Percentiles rank a stretch among this genome's conserved stretches.
Evolutionary conservation across 2,797 vertebrate genomes (phyloP).

Genomic region (Lacerta bilineata): DNA sequence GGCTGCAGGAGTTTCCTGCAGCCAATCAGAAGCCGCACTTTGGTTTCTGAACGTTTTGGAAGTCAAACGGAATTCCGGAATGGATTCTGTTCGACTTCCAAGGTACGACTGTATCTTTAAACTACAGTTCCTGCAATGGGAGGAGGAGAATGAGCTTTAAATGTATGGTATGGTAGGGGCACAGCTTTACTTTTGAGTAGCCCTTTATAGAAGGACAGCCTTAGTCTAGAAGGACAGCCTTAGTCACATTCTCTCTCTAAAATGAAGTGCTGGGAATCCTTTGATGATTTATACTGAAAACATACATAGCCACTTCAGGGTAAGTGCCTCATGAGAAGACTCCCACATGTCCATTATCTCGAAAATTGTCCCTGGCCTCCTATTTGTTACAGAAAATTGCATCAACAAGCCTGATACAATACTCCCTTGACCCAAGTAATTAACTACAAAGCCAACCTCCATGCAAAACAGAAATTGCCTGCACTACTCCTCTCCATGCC

Average conservation of each 20-base stretch:
- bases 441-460: constrained; percentile 39
- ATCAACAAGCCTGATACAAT: constrained; percentile 55
- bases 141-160: too few relatives aligned
- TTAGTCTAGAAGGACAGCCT: neutral
- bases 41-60: too few relatives aligned
- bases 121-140: too few relatives aligned
- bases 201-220: neutral
- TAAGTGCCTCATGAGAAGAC: constrained; percentile 38
- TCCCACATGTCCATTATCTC: constrained; percentile 44
- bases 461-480: constrained; percentile 18
- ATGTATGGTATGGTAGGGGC: too few relatives aligned
- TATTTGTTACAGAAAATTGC: constrained; percentile 38
- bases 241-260: neutral
- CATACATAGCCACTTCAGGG: constrained; percentile 37
- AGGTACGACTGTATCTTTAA: too few relatives aligned
- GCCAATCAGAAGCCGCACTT: too few relatives aligned
- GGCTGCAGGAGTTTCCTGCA: too few relatives aligned
- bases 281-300: constrained; percentile 40
- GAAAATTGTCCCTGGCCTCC: constrained; percentile 39
- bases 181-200: neutral
- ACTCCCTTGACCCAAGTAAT: constrained; percentile 42
- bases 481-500: neutral
- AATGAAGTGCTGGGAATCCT: neutral
- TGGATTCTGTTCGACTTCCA: too few relatives aligned
- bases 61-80: too few relatives aligned